Evolutionary conservation across 2,888 invertebrate genomes (phyloP).

Genomic region (Choristoneura rosaceana): DNA sequence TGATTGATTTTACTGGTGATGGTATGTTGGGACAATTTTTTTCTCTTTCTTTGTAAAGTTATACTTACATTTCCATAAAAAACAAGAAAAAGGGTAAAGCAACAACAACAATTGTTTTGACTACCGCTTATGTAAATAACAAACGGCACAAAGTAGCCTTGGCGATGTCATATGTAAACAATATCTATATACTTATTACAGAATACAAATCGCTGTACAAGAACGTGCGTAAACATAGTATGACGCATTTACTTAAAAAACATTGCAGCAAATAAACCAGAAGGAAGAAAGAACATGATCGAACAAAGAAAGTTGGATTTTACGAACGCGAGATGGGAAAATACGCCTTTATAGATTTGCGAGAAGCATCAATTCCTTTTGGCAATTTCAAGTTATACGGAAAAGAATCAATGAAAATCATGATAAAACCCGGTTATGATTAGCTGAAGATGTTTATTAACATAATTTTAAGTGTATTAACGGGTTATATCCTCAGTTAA

Average conservation of each 20-base stretch:
- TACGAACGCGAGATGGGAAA: constrained; percentile 37
- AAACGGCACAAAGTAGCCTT: constrained; percentile 25
- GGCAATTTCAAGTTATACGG: constrained; percentile 43
- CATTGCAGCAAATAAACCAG: constrained; percentile 10
- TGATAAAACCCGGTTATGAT: constrained; percentile 49
- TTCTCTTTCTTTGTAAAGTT: too few relatives aligned
- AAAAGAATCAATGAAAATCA: constrained; percentile 59
- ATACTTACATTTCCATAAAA: background rate
- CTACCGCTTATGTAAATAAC: constrained; percentile 24
- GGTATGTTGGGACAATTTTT: too few relatives aligned
- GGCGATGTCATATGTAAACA: constrained; percentile 39
- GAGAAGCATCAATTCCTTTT: constrained; percentile 19
- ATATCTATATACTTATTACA: constrained; percentile 3
- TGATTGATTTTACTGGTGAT: too few relatives aligned
- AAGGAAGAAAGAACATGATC: constrained; percentile 15
- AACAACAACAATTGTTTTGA: constrained; percentile 23
- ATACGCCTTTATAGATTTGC: constrained; percentile 39
- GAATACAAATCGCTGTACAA: constrained; percentile 18
- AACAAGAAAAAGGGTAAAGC: background rate
- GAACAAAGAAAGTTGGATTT: constrained; percentile 45
- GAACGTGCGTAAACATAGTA: constrained; percentile 19
- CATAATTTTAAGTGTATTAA: constrained; percentile 52
- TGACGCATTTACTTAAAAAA: constrained; percentile 28
- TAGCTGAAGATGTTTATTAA: constrained; percentile 53
- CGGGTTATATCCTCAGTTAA: constrained; percentile 44